Conservation (phyloP, 2,797 vertebrate genomes). For the Glyptemys insculpta region DNA sequence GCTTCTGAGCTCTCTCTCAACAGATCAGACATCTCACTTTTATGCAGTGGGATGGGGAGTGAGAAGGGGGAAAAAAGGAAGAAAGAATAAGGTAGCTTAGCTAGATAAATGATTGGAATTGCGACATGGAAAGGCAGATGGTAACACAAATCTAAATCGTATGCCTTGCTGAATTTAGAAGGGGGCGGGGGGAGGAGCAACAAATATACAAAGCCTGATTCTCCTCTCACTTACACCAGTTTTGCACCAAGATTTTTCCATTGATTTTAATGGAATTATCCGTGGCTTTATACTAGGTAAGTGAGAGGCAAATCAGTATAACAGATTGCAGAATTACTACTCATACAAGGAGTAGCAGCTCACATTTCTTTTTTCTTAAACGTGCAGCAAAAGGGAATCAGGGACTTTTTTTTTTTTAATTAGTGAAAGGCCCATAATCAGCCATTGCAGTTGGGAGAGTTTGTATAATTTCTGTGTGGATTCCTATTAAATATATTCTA, state of each 20-base stretch:
- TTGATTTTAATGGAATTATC: conserved; percentile 37
- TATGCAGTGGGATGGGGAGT: conserved; percentile 9
- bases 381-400: neutral
- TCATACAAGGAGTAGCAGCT: neutral
- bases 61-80: neutral
- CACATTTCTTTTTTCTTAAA: neutral
- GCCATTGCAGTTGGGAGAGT: neutral
- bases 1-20: conserved; percentile 66
- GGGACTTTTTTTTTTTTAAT: neutral
- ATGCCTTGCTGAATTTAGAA: conserved; percentile 42
- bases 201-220: conserved; percentile 36
- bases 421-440: neutral
- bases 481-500: conserved; percentile 21
- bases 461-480: neutral
- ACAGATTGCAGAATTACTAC: neutral
- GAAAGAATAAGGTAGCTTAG: conserved; percentile 39
- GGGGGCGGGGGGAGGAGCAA: conserved; percentile 28
- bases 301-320: conserved; percentile 15
- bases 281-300: conserved; percentile 40
- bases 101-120: conserved; percentile 46
- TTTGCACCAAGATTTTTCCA: conserved; percentile 53
- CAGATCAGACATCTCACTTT: conserved; percentile 72
- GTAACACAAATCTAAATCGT: conserved; percentile 26
- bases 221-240: conserved; percentile 14
- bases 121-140: conserved; percentile 32